Conservation (phyloP, 2,113 vertebrate genomes). For the Hemiscyllium ocellatum region DNA sequence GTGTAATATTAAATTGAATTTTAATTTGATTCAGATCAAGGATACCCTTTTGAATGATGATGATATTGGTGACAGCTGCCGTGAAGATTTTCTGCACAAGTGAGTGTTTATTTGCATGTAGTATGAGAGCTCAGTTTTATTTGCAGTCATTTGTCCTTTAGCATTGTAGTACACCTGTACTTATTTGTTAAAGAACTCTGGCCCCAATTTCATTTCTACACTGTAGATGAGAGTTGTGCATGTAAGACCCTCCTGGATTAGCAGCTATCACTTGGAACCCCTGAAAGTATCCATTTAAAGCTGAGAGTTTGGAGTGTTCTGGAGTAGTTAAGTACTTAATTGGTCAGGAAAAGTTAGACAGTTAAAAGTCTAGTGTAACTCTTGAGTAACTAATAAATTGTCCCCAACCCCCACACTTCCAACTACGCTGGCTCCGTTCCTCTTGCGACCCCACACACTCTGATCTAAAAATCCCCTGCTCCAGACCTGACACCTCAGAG, state of each 20-base stretch:
- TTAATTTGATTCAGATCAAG: conserved; percentile 65
- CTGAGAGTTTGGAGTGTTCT: too few relatives aligned
- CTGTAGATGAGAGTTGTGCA: too few relatives aligned
- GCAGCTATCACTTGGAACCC: too few relatives aligned
- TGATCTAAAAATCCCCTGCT: too few relatives aligned
- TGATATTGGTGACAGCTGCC: conserved; percentile 95
- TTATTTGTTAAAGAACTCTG: background rate
- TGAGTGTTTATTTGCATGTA: conserved; percentile 51
- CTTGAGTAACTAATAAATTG: background rate
- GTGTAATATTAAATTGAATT: background rate
- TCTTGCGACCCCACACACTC: too few relatives aligned
- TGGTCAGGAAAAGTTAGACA: background rate
- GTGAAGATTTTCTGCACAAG: conserved; percentile 94
- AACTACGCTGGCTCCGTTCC: too few relatives aligned
- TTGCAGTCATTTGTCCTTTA: background rate
- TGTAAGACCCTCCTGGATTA: too few relatives aligned
- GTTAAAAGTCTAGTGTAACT: background rate
- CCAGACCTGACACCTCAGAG: too few relatives aligned
- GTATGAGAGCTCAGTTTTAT: background rate
- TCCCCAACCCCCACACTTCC: too few relatives aligned
- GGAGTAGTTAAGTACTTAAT: too few relatives aligned
- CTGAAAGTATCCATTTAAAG: too few relatives aligned
- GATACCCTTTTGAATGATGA: conserved; percentile 87
- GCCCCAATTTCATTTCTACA: background rate
- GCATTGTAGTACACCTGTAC: background rate